Evolutionary conservation across 2,888 invertebrate genomes (phyloP).

Genomic region (Drosophila differens): DNA sequence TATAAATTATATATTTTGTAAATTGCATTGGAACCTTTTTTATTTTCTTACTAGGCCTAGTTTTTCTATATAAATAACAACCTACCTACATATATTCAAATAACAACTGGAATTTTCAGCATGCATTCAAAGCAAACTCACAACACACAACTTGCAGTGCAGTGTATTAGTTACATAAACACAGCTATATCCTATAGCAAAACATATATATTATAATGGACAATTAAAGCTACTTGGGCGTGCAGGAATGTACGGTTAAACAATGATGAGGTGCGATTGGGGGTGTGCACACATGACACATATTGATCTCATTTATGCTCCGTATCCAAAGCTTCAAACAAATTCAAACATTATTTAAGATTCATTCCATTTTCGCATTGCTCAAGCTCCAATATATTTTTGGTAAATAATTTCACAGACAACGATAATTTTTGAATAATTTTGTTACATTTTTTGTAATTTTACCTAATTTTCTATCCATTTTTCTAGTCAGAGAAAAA

Average conservation of each 20-base stretch:
- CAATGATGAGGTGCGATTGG: not conserved
- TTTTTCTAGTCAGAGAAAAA: slow-evolving; percentile 49
- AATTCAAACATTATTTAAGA: slow-evolving; percentile 65
- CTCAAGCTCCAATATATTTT: slow-evolving; percentile 33
- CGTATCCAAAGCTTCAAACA: slow-evolving; percentile 50
- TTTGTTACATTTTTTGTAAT: slow-evolving; percentile 4
- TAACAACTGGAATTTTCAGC: slow-evolving; percentile 9
- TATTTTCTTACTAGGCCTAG: slow-evolving; percentile 39
- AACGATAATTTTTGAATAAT: slow-evolving; percentile 6
- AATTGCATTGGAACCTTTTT: slow-evolving; percentile 61
- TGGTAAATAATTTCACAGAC: slow-evolving; percentile 1
- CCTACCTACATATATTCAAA: slow-evolving; percentile 9
- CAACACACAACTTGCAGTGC: slow-evolving; percentile 28
- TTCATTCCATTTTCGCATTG: slow-evolving; percentile 66
- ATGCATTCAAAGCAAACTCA: slow-evolving; percentile 17
- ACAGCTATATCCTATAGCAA: slow-evolving; percentile 1
- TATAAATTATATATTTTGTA: slow-evolving; percentile 69
- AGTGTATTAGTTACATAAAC: slow-evolving; percentile 22
- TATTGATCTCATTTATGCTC: slow-evolving; percentile 72
- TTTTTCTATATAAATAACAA: slow-evolving; percentile 14
- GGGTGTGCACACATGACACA: slow-evolving; percentile 50
- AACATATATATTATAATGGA: not conserved
- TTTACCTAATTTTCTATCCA: slow-evolving; percentile 19
- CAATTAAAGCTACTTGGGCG: slow-evolving; percentile 47
- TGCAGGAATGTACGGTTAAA: slow-evolving; percentile 10